These are phyloP conservation scores for Zosterops pallidus DNA, from an alignment of 2,113 vertebrate species.

Conservation along the genomic window DNA sequence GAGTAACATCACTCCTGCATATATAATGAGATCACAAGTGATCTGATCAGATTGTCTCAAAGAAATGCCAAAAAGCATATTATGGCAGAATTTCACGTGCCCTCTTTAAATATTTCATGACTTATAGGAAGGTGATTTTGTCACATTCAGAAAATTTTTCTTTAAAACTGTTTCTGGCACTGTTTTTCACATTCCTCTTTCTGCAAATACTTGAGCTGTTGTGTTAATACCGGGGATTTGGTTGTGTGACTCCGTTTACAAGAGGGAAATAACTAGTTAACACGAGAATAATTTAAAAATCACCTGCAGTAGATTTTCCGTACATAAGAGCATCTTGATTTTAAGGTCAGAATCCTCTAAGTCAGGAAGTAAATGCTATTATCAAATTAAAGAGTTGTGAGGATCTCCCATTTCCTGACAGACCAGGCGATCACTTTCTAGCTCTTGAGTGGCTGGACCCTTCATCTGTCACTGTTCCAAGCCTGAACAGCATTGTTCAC, in stretches of 20 bases:
- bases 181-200: background rate
- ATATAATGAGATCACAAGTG: background rate
- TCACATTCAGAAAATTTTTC: background rate
- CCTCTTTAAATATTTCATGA: background rate
- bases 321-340: constrained; percentile 44
- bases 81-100: background rate
- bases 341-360: constrained; percentile 33
- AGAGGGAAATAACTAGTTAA: constrained; percentile 14
- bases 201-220: background rate
- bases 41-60: background rate
- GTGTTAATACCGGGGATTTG: background rate
- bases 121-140: background rate
- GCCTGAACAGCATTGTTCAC: constrained; percentile 49
- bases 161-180: background rate
- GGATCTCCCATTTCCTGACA: constrained; percentile 54
- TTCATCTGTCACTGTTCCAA: constrained; percentile 47
- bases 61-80: background rate
- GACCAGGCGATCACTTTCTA: background rate
- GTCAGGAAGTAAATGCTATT: constrained; percentile 43
- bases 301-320: constrained; percentile 48
- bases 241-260: background rate
- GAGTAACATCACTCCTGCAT: background rate
- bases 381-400: constrained; percentile 44
- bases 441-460: background rate
- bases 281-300: background rate